phyloP scores from a whole-genome alignment of 2,113 vertebrate genomes.

The Tachycineta bicolor region DNA sequence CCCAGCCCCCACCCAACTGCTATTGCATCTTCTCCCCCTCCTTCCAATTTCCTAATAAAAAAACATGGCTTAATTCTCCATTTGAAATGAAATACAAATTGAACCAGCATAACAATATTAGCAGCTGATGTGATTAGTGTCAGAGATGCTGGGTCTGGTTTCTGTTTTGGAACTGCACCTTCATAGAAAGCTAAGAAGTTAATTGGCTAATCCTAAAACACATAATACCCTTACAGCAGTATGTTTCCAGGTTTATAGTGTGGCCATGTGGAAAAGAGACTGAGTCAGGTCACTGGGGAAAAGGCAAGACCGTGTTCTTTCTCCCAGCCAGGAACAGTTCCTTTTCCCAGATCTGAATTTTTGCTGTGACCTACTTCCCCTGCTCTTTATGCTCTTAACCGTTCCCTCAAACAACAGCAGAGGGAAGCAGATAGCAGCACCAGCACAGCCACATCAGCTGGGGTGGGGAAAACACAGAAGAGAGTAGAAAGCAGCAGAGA shows the following conservation, averaged over 20 bases:
- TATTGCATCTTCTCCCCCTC: not conserved
- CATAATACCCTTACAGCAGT: constrained; percentile 36
- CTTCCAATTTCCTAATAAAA: not conserved
- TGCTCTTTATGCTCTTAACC: constrained; percentile 21
- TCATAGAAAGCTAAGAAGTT: constrained; percentile 58
- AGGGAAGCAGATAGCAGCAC: constrained; percentile 58
- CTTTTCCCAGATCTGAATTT: constrained; percentile 2
- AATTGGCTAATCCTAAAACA: constrained; percentile 58
- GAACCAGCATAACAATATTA: constrained; percentile 10
- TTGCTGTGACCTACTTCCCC: constrained; percentile 44
- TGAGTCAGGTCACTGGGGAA: constrained; percentile 50
- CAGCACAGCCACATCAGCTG: constrained; percentile 24
- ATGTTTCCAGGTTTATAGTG: constrained; percentile 34
- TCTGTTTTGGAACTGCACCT: constrained; percentile 52
- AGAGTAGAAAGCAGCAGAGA: not conserved
- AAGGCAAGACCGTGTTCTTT: constrained; percentile 12
- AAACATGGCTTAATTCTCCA: not conserved
- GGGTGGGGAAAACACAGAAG: constrained; percentile 18
- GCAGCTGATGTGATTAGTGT: constrained; percentile 35
- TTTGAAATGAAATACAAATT: not conserved
- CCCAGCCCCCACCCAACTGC: not conserved
- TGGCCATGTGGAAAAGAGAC: constrained; percentile 24
- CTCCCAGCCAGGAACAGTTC: not conserved
- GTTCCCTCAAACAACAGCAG: constrained; percentile 56
- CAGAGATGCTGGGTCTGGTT: constrained; percentile 30